A percentile compares a stretch with the other conserved stretches of the same genome.
These are phyloP conservation scores for Staurois parvus DNA, from an alignment of 2,797 vertebrate species.

Conservation along the genomic window DNA sequence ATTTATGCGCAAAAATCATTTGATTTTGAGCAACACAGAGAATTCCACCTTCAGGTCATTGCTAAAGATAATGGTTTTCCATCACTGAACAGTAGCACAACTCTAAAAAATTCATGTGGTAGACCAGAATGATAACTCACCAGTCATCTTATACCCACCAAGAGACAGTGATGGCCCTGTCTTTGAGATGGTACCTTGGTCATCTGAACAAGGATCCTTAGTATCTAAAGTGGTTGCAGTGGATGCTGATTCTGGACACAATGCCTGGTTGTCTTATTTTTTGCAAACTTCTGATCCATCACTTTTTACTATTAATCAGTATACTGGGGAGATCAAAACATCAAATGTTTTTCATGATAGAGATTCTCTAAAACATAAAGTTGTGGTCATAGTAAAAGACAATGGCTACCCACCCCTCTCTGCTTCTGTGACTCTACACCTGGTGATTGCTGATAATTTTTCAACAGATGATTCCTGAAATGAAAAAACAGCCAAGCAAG, in stretches of 20 bases:
- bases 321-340: slow-evolving; percentile 62
- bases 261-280: slow-evolving; percentile 64
- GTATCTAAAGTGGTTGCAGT: slow-evolving; percentile 75
- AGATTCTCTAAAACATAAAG: slow-evolving; percentile 50
- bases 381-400: slow-evolving; percentile 59
- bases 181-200: slow-evolving; percentile 44
- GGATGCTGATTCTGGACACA: slow-evolving; percentile 71
- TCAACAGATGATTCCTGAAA: slow-evolving; percentile 57
- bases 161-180: neutral
- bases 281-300: slow-evolving; percentile 48
- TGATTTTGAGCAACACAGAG: slow-evolving; percentile 39
- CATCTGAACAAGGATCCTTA: slow-evolving; percentile 70
- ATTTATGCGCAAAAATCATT: slow-evolving; percentile 45
- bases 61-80: slow-evolving; percentile 49
- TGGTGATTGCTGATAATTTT: slow-evolving; percentile 61
- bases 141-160: slow-evolving; percentile 50
- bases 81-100: slow-evolving; percentile 39
- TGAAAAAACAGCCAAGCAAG: slow-evolving; percentile 56
- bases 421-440: slow-evolving; percentile 49
- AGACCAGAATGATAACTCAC: slow-evolving; percentile 55
- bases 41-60: slow-evolving; percentile 21
- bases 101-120: slow-evolving; percentile 28
- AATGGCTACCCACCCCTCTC: slow-evolving; percentile 60
- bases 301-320: slow-evolving; percentile 58
- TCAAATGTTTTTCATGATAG: slow-evolving; percentile 53